Percentiles rank a stretch among this genome's conserved stretches.
Conservation (phyloP, 2,113 vertebrate species). For the Phodopus roborovskii region DNA sequence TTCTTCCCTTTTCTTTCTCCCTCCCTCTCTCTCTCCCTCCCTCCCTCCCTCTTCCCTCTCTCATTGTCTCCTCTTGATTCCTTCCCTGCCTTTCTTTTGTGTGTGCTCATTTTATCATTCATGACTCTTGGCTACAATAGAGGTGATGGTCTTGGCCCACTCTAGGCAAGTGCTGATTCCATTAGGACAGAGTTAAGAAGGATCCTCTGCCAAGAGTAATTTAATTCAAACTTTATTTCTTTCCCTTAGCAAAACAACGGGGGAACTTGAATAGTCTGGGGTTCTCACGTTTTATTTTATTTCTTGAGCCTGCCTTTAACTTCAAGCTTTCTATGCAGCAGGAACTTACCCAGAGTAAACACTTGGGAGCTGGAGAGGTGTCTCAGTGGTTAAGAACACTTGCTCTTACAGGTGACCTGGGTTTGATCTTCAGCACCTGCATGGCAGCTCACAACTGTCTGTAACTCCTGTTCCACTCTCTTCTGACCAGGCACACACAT, state of each 20-base stretch:
- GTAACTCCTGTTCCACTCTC: background rate
- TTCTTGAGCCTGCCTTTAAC: constrained; percentile 5
- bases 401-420: too few relatives aligned
- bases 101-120: background rate
- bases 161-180: background rate
- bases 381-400: background rate
- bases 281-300: constrained; percentile 39
- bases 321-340: background rate
- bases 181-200: background rate
- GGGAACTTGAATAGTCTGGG: background rate
- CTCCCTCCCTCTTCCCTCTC: background rate
- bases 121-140: background rate
- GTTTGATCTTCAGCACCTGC: background rate
- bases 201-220: background rate
- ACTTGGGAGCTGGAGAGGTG: background rate
- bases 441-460: background rate
- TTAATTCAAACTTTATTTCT: background rate
- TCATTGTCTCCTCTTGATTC: background rate
- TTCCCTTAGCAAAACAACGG: background rate
- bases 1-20: background rate
- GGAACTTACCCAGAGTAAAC: constrained; percentile 5
- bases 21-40: background rate
- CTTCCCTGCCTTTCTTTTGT: background rate
- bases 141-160: background rate
- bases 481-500: background rate